Evolutionary conservation across 30 jellyfish, hydroid and myxozoan genomes (phyloP).

Genomic region (Turritopsis dohrnii): DNA sequence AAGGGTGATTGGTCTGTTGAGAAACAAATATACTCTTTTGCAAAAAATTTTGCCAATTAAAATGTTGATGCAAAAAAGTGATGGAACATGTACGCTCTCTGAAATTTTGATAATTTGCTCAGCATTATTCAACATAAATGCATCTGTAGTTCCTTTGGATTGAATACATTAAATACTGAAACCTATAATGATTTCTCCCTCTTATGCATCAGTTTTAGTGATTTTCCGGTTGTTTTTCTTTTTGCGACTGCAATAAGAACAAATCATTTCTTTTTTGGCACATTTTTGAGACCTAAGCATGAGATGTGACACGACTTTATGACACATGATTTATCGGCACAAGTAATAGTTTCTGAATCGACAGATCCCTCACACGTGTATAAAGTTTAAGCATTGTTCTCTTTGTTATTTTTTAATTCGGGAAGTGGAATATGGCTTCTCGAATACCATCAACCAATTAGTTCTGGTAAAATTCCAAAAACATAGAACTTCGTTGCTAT

Average conservation of each 20-base stretch:
- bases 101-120: no score
- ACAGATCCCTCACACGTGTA: not conserved
- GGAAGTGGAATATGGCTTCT: no score
- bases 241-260: not conserved
- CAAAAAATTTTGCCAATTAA: not conserved
- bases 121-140: not conserved
- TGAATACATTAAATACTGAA: no score
- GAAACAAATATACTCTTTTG: not conserved
- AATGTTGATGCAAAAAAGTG: not conserved
- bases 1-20: not conserved
- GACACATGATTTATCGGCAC: not conserved
- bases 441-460: no score
- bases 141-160: not conserved
- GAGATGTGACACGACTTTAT: not conserved
- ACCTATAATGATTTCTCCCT: not conserved
- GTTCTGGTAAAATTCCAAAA: no score
- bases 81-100: not conserved
- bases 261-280: not conserved
- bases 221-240: not conserved
- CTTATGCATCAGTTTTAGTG: not conserved
- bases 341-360: not conserved
- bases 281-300: not conserved
- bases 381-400: no score
- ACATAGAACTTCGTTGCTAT: no score
- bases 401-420: no score